phyloP scores from a whole-genome alignment of 2,797 vertebrate genomes.

The Xiphorhynchus erythropygius region DNA sequence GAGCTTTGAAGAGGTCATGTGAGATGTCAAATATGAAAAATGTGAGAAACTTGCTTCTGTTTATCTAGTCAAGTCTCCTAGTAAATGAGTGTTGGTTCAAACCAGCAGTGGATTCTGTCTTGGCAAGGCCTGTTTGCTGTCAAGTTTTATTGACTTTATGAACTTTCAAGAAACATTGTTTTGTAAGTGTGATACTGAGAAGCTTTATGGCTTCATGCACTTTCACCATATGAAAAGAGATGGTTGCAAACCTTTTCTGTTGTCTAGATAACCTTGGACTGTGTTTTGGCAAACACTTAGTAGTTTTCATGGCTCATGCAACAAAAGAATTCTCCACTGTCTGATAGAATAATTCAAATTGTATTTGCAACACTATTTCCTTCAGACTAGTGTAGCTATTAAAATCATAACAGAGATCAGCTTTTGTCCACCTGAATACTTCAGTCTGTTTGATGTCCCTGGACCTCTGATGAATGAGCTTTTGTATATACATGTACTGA shows the following conservation, averaged over 20 bases:
- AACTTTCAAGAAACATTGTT: not conserved
- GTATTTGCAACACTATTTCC: not conserved
- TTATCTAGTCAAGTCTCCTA: not conserved
- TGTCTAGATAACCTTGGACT: not conserved
- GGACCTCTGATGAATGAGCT: not conserved
- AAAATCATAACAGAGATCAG: not conserved
- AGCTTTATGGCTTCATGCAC: not conserved
- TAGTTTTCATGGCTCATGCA: not conserved
- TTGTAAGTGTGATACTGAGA: not conserved
- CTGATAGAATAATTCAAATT: not conserved
- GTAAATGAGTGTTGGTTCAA: not conserved
- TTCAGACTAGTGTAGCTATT: not conserved
- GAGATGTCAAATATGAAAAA: not conserved
- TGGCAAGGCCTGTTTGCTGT: not conserved
- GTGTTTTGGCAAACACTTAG: not conserved
- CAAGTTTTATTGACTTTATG: not conserved
- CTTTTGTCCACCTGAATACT: not conserved
- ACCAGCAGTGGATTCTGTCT: not conserved
- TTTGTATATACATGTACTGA: not conserved
- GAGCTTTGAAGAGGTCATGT: not conserved
- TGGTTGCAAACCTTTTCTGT: not conserved
- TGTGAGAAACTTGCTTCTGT: not conserved
- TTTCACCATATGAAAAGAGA: not conserved
- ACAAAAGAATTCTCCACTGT: not conserved
- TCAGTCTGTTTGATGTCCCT: not conserved